Conservation (phyloP, 2,113 vertebrate species). For the Eulemur macaco region DNA sequence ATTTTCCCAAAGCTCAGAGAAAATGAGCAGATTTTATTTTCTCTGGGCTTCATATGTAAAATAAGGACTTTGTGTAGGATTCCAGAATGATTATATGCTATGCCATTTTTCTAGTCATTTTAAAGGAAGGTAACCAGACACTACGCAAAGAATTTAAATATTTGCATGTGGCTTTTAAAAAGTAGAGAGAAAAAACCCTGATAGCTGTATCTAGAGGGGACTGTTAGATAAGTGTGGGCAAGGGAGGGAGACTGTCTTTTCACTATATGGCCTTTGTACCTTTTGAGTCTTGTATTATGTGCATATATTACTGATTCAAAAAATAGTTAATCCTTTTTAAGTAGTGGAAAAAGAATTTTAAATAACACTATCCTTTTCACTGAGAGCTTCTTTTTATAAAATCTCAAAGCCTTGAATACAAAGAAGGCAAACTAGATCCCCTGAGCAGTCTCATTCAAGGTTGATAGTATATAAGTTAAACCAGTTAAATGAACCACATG, state of each 20-base stretch:
- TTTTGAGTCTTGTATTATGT: slow-evolving; percentile 7
- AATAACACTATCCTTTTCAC: slow-evolving; percentile 41
- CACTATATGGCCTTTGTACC: neutral
- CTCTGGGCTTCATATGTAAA: neutral
- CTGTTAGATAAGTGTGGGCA: neutral
- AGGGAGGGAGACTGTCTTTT: neutral
- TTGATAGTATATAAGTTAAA: slow-evolving; percentile 21
- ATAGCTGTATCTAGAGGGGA: neutral
- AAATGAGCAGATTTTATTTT: slow-evolving; percentile 8
- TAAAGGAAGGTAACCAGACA: neutral
- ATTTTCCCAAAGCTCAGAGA: neutral
- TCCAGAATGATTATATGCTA: neutral
- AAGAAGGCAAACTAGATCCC: slow-evolving; percentile 51
- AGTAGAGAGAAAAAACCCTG: neutral
- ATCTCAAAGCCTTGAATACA: slow-evolving; percentile 33
- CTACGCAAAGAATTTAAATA: slow-evolving; percentile 24
- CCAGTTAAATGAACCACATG: slow-evolving; percentile 32
- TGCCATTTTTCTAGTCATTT: neutral
- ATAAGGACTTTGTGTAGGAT: neutral
- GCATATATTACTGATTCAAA: slow-evolving; percentile 48
- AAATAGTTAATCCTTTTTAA: slow-evolving; percentile 44
- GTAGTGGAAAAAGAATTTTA: slow-evolving; percentile 47
- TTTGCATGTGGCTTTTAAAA: neutral
- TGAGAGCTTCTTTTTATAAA: slow-evolving; percentile 42
- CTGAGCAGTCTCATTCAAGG: slow-evolving; percentile 4